phyloP scores from a whole-genome alignment of 2,113 vertebrate species.

The Pangasianodon gigas region DNA sequence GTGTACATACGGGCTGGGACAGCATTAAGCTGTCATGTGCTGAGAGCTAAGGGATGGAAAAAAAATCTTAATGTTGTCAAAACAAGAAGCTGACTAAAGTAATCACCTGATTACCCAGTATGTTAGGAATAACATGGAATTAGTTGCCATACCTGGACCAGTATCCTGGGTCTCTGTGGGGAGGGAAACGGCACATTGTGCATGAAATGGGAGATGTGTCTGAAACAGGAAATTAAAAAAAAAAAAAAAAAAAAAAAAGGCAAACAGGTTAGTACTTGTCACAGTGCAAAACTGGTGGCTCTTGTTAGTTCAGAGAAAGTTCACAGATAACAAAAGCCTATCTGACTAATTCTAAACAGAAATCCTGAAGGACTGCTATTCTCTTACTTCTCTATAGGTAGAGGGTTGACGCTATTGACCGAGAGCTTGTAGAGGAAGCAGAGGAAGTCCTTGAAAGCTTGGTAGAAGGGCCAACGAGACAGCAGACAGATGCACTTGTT shows the following conservation, averaged over 20 bases:
- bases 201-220: slow-evolving; percentile 98
- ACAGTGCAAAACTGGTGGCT: neutral
- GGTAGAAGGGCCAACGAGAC: slow-evolving; percentile 98
- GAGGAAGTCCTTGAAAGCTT: slow-evolving; percentile 93
- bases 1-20: slow-evolving; percentile 95
- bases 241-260: neutral
- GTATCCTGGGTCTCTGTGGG: slow-evolving; percentile 94
- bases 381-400: slow-evolving; percentile 96
- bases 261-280: neutral
- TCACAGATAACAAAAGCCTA: neutral
- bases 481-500: slow-evolving; percentile 98
- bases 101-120: neutral
- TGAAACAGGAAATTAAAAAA: slow-evolving; percentile 57
- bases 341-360: neutral
- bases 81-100: neutral
- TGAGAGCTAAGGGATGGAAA: slow-evolving; percentile 79
- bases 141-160: slow-evolving; percentile 82
- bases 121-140: neutral
- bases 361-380: neutral
- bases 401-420: slow-evolving; percentile 91
- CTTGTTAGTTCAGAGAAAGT: neutral
- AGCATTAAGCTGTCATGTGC: slow-evolving; percentile 88
- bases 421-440: slow-evolving; percentile 97
- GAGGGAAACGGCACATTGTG: slow-evolving; percentile 96
- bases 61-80: neutral